These are phyloP conservation scores for Augochlora pura DNA, from an alignment of 1,140 invertebrate genomes.

Conservation along the genomic window DNA sequence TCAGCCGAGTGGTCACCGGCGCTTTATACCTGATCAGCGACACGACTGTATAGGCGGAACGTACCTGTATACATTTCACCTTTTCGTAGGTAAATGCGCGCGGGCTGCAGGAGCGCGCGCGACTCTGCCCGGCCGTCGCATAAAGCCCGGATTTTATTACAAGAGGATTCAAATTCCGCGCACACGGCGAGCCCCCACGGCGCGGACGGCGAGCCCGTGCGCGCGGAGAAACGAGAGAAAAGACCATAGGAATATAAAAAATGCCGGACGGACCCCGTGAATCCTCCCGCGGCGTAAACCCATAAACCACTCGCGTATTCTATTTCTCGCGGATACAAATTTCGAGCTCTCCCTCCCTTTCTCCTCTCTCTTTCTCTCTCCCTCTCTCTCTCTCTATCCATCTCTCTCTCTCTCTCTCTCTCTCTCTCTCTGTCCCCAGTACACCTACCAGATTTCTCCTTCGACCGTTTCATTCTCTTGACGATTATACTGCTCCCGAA, in stretches of 20 bases:
- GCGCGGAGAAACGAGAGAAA: constrained; percentile 39
- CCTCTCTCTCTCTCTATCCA: neutral
- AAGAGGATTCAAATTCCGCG: constrained; percentile 79
- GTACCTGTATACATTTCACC: constrained; percentile 60
- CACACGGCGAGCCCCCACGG: constrained; percentile 62
- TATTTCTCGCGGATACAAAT: constrained; percentile 64
- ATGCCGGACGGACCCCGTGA: constrained; percentile 40
- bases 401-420: neutral
- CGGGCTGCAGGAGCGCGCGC: constrained; percentile 38
- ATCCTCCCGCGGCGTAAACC: constrained; percentile 57
- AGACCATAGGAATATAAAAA: constrained; percentile 57
- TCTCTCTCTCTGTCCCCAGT: neutral
- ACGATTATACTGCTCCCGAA: neutral
- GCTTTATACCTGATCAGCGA: constrained; percentile 59
- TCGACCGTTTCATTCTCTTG: neutral
- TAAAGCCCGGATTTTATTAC: constrained; percentile 80
- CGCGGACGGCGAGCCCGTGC: constrained; percentile 10
- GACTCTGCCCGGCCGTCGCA: constrained; percentile 69
- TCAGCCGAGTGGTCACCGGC: constrained; percentile 34
- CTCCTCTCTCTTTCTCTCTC: neutral
- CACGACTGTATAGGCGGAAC: constrained; percentile 48
- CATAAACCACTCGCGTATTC: constrained; percentile 61
- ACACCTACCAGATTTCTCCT: neutral
- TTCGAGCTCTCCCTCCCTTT: constrained; percentile 19
- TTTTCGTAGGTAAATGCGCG: constrained; percentile 58